Evolutionary conservation across 1,140 invertebrate species (phyloP), one percentile per base, ranked within the genome.

Genomic region (Drosophila pseudoobscura): DNA sequence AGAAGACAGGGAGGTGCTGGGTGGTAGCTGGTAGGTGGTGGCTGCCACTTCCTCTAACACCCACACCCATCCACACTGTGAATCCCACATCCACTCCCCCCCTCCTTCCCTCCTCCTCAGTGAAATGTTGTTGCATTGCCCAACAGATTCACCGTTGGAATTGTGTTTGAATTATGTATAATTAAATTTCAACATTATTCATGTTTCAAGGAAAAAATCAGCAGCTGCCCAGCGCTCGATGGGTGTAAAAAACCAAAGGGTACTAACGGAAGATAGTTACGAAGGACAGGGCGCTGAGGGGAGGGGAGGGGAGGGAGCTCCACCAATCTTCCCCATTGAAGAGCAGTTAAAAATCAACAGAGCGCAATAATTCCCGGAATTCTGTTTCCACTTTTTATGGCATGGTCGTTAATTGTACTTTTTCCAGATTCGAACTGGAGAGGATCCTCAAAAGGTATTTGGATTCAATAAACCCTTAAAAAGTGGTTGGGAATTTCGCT

Each of bases 161-260:
- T 80, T 85, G 68, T 78, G 64, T 75, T 78, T 87, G 74, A 85
- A 85, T 85, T 78, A 87, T 87, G 82, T 87, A 80, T 80, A 87
- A 87, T 85, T 85, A 78, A 87, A 80, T 80, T 87, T 85, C 74
- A 82, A 78, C 65, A 82, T 85, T 82, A 87, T 82, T 87, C 82
- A 87, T 72, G 56, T 77, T 85, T 63, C 69, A 64, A 71, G 74
- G 49, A 46, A 56, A 65, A 74, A 73, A 65, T 69, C 60, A 75
- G 53, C 75, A 71, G 60, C 78, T 69, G 78, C 46, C 24, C 49
- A 29, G 60, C 64, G 47, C 13, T 49, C 43, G 64, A 22, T 17
- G 64, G 60, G 59, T 53, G 49, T 52, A 59, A 26, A 59, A 54
- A 66, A 51, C 15, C 24, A 26, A 26, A 26, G 45, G 15, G 17